phyloP scores from a whole-genome alignment of 2,888 invertebrate species.

The Choreutis nemorana region DNA sequence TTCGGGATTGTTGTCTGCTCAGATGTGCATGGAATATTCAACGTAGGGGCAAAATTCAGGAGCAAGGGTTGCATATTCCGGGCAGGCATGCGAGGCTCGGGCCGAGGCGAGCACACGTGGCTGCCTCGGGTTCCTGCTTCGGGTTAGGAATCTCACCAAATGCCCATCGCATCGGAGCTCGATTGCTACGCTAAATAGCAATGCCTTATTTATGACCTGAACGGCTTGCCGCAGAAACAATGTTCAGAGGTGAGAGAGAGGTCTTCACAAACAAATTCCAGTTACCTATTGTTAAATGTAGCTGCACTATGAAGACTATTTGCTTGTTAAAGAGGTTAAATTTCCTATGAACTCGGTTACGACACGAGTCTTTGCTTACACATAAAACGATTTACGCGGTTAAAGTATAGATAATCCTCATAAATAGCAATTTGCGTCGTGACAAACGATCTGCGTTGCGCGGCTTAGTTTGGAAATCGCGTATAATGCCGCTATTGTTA shows the following conservation, averaged over 20 bases:
- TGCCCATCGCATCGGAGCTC: constrained; percentile 59
- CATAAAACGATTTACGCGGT: constrained; percentile 28
- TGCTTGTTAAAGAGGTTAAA: too few relatives aligned
- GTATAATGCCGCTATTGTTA: constrained; percentile 59
- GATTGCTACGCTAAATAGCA: constrained; percentile 57
- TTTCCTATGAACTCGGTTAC: too few relatives aligned
- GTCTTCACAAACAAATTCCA: constrained; percentile 23
- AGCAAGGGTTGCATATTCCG: constrained; percentile 53
- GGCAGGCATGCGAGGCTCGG: constrained; percentile 52
- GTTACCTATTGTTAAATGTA: too few relatives aligned
- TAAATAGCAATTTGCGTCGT: constrained; percentile 59
- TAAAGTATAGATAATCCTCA: constrained; percentile 50
- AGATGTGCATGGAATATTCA: constrained; percentile 54
- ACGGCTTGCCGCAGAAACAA: constrained; percentile 25
- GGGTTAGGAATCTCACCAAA: constrained; percentile 66
- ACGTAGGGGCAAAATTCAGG: constrained; percentile 53
- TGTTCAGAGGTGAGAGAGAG: constrained; percentile 22
- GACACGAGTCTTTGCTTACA: constrained; percentile 14
- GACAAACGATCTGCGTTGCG: constrained; percentile 52
- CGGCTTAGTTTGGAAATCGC: constrained; percentile 59
- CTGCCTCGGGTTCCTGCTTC: constrained; percentile 46
- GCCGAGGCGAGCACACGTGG: constrained; percentile 58
- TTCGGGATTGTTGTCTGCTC: constrained; percentile 40
- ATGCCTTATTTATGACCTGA: constrained; percentile 50
- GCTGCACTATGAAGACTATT: too few relatives aligned